Conservation (phyloP, 2,797 vertebrate species). For the Coreius guichenoti region DNA sequence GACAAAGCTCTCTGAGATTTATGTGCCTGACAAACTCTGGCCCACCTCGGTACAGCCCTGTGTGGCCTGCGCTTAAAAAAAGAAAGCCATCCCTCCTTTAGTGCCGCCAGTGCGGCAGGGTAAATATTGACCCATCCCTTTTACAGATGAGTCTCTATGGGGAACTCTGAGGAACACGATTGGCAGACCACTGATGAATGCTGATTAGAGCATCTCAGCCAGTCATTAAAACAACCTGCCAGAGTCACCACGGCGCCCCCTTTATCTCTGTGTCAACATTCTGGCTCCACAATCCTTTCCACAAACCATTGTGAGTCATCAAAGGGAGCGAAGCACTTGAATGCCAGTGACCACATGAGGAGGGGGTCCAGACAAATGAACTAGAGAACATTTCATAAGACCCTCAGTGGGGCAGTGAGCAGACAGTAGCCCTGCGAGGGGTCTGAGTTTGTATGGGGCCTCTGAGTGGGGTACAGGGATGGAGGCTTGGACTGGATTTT, state of each 20-base stretch:
- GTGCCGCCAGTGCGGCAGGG: neutral
- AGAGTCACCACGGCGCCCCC: slow-evolving; percentile 9
- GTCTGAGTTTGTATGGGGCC: neutral
- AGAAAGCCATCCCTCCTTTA: neutral
- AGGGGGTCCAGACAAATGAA: slow-evolving; percentile 23
- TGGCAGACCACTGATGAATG: slow-evolving; percentile 46
- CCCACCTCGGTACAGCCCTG: neutral
- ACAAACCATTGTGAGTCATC: slow-evolving; percentile 36
- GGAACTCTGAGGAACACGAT: neutral
- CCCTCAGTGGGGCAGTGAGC: neutral
- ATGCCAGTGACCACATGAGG: slow-evolving; percentile 35
- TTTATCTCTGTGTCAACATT: slow-evolving; percentile 38
- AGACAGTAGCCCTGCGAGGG: slow-evolving; percentile 3
- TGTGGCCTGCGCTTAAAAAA: slow-evolving; percentile 8
- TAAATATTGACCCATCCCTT: slow-evolving; percentile 43
- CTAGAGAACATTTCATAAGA: slow-evolving; percentile 14
- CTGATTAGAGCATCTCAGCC: slow-evolving; percentile 40
- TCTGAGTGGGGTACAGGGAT: neutral
- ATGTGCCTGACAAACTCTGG: slow-evolving; percentile 6
- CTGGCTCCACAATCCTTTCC: slow-evolving; percentile 15
- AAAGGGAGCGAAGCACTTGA: slow-evolving; percentile 20
- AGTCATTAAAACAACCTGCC: slow-evolving; percentile 13
- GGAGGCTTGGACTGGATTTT: neutral
- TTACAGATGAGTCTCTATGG: slow-evolving; percentile 7
- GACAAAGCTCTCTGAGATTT: slow-evolving; percentile 9